Evolutionary conservation across 2,888 invertebrate species (phyloP).

Genomic region (Himalopsyche anomala): DNA sequence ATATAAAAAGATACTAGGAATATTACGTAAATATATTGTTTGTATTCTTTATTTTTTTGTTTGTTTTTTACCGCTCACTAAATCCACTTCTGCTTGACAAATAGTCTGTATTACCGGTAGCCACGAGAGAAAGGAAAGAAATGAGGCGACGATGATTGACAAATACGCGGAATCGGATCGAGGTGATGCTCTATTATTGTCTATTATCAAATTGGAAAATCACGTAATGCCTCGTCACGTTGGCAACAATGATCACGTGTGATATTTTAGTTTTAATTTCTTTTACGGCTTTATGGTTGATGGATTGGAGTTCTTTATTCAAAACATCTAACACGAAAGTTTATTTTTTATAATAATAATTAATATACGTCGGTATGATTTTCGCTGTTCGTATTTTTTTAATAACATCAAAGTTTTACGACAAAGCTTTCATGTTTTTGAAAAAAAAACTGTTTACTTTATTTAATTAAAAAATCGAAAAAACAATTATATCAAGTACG

Average conservation of each 20-base stretch:
- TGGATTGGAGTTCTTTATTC: background rate
- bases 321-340: background rate
- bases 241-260: conserved; percentile 1
- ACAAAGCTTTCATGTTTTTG: too few species aligned
- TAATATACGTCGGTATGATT: background rate
- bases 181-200: conserved; percentile 4
- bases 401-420: too few species aligned
- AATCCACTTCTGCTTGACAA: background rate
- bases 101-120: background rate
- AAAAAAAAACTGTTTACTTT: too few species aligned
- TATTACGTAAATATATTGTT: too few species aligned
- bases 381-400: too few species aligned
- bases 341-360: background rate
- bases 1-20: too few species aligned
- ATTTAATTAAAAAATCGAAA: too few species aligned
- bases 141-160: conserved; percentile 22
- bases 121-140: conserved; percentile 5
- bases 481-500: too few species aligned
- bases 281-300: background rate
- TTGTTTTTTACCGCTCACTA: background rate
- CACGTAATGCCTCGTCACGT: background rate
- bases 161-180: conserved; percentile 1
- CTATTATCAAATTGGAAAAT: conserved; percentile 29
- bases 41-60: too few species aligned
- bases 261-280: background rate